Conservation (phyloP, 1,140 invertebrate genomes). For the fruit fly (Drosophila melanogaster) region DNA sequence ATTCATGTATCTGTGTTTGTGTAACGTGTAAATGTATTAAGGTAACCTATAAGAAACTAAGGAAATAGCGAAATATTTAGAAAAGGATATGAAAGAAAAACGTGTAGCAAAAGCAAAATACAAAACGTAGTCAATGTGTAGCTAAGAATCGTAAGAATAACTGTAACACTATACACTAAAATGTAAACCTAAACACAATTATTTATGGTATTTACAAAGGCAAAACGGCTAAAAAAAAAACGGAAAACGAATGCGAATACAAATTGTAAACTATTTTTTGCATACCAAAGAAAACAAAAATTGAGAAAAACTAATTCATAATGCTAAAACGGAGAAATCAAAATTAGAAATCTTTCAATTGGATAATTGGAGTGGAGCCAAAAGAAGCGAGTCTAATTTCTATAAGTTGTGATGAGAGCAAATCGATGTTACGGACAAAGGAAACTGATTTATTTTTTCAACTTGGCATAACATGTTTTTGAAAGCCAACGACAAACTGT, state of each 20-base stretch:
- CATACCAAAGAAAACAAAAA: constrained; percentile 52
- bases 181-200: constrained; percentile 77
- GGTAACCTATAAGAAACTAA: constrained; percentile 18
- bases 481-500: constrained; percentile 63
- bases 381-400: constrained; percentile 69
- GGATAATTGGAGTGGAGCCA: constrained; percentile 14
- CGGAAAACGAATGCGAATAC: constrained; percentile 40
- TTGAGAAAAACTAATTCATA: constrained; percentile 20
- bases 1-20: constrained; percentile 51
- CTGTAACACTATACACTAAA: constrained; percentile 77
- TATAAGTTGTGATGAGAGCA: constrained; percentile 77
- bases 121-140: constrained; percentile 80
- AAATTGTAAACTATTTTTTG: constrained; percentile 83
- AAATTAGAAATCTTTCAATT: constrained; percentile 63
- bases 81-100: constrained; percentile 41
- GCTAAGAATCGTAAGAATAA: constrained; percentile 75
- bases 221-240: constrained; percentile 11
- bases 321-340: constrained; percentile 23
- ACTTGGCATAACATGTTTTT: constrained; percentile 71
- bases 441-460: constrained; percentile 80
- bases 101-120: constrained; percentile 78
- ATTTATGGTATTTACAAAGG: constrained; percentile 77
- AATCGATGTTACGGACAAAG: constrained; percentile 68
- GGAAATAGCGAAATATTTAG: constrained; percentile 75
- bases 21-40: constrained; percentile 50